Base-by-base conservation (phyloP, 1,140 invertebrate species). In the Triops longicaudatus region DNA sequence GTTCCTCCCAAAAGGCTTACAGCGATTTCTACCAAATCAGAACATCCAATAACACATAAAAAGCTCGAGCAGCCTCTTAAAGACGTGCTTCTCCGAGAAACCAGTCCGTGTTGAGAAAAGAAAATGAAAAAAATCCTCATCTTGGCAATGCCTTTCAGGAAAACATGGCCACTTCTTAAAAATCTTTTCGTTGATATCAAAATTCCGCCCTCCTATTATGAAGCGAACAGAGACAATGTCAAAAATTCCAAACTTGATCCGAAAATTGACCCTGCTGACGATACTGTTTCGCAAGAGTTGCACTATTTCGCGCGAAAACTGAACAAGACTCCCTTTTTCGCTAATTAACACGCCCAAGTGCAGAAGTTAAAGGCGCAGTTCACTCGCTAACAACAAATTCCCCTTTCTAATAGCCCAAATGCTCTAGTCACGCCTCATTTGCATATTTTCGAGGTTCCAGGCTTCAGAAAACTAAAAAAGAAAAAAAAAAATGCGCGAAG, bases 41-140 rank as follows among this genome's bases (percentile, higher is more conserved):
- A 63, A 63, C 50, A 63, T 63, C 50, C 50, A 63, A 63, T 63
- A 63, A 63, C 50, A 63, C 50, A 63, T 63, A 63, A 63, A 63
- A 63, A 63, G 50, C 50, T 63, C 22, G 50, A 63, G 50, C 50
- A 63, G 50, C 50, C 50, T 63, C 50, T 63, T 63, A 63, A 63
- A 22, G 31, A 37, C 14, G 50, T 63, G 50, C 9, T 63, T 63
- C 14, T 63, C 50, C 50, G 14, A 37, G 31, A 63, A 63, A 63
- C 50, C 50, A n/a, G 50, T 63, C 50, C 22, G 50, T n/a, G 4
- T 17, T 22, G 17, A 63, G 22, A 63, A 63, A 22, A 37, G 7
- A 37, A 37, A 37, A 37, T 4, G 31, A 37, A 37, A 37, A 37
- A 37, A 2, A 2, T 37, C 7, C 7, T 2, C 50, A 22, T 63